Percentiles rank a stretch among this genome's conserved stretches.
Conservation (phyloP, 2,797 vertebrate species). For the Hydrophis major region DNA sequence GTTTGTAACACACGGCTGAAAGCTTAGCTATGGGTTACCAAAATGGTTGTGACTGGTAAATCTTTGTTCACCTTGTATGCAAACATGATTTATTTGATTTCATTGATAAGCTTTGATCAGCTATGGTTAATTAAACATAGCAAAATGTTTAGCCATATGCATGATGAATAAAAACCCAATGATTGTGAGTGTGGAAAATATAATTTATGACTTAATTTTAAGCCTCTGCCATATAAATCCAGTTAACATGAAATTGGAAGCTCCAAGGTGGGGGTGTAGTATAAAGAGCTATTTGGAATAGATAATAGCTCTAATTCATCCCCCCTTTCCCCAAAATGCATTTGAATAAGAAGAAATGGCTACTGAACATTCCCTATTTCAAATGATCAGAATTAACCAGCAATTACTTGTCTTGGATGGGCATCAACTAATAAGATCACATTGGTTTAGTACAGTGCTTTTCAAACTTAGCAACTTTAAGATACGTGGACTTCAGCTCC, state of each 20-base stretch:
- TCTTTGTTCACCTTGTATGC: background rate
- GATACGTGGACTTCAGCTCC: background rate
- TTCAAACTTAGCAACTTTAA: background rate
- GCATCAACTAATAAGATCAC: background rate
- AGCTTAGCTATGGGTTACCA: background rate
- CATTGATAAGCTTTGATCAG: background rate
- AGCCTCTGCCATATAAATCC: background rate
- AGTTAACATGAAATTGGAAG: background rate
- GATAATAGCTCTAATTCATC: background rate
- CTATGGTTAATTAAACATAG: background rate
- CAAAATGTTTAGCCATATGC: background rate
- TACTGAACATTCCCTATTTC: background rate
- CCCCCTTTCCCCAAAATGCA: background rate
- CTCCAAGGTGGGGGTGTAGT: background rate
- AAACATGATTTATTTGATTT: background rate
- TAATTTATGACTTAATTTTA: background rate
- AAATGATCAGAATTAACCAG: background rate
- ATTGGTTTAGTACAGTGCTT: background rate
- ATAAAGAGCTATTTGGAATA: background rate
- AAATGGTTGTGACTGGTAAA: background rate
- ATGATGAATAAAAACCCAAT: background rate
- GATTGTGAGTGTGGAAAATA: background rate
- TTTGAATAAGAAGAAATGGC: background rate
- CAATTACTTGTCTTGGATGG: background rate
- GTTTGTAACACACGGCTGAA: background rate